phyloP scores from a whole-genome alignment of 2,113 vertebrate genomes.

The Capra hircus region DNA sequence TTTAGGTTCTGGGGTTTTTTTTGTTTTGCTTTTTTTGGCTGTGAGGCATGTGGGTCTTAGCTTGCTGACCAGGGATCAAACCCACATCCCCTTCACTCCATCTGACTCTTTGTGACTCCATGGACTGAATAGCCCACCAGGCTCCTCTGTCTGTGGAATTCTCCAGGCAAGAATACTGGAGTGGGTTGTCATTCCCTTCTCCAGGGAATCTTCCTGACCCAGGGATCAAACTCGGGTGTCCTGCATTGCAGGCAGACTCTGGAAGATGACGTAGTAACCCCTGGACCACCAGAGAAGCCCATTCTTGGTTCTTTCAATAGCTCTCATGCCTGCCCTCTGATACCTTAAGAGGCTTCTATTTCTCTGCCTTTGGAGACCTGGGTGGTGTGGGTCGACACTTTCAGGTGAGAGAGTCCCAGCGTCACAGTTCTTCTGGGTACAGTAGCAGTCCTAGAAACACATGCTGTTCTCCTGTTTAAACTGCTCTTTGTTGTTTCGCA shows the following conservation, averaged over 20 bases:
- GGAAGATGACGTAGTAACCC: not conserved
- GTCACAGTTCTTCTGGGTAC: not conserved
- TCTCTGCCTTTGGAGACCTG: not conserved
- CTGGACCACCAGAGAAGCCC: not conserved
- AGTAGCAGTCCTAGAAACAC: not conserved
- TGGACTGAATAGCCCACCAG: not conserved
- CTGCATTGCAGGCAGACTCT: not conserved
- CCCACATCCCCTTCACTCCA: not conserved
- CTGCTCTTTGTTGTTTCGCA: not conserved
- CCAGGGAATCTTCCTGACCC: not conserved
- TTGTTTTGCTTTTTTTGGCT: not conserved
- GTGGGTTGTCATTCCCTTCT: not conserved
- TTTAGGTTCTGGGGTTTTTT: not conserved
- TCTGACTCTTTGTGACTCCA: not conserved
- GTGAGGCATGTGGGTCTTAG: not conserved
- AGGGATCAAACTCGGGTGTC: not conserved
- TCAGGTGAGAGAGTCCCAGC: not conserved
- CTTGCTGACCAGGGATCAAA: not conserved
- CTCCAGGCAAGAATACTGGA: not conserved
- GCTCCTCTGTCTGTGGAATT: not conserved
- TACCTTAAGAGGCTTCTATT: accelerated
- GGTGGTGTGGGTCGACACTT: accelerated
- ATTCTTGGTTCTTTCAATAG: not conserved
- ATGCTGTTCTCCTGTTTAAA: not conserved
- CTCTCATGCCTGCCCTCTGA: not conserved